These are phyloP conservation scores for Ailurus styani DNA, from an alignment of 2,113 vertebrate species.

Conservation along the genomic window DNA sequence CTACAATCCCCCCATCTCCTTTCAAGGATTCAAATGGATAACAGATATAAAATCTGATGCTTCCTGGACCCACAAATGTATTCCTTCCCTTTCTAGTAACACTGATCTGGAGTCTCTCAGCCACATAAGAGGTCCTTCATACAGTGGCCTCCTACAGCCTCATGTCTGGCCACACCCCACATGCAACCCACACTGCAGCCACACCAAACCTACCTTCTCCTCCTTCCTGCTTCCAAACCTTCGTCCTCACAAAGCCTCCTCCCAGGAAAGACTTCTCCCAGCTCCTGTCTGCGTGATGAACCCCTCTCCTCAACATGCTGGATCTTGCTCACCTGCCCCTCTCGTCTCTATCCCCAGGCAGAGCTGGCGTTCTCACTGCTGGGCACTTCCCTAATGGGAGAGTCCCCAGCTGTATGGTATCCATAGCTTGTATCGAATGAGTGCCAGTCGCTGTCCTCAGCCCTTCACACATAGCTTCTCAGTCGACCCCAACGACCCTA, in stretches of 20 bases:
- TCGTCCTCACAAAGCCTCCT: neutral
- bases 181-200: neutral
- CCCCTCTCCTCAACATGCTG: neutral
- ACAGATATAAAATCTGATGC: neutral
- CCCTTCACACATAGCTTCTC: neutral
- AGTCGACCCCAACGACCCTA: neutral
- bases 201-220: neutral
- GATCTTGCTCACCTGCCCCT: neutral
- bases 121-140: neutral
- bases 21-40: neutral
- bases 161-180: neutral
- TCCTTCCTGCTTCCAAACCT: neutral
- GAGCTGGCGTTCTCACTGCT: neutral
- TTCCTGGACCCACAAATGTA: neutral
- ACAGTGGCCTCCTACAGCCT: neutral
- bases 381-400: fast-evolving
- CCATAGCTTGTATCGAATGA: neutral
- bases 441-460: neutral
- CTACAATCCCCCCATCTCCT: neutral
- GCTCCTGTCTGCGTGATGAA: neutral
- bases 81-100: neutral
- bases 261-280: neutral
- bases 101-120: neutral
- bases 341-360: fast-evolving
- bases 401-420: no score